Evolutionary conservation across 2,113 vertebrate genomes (phyloP).

Genomic region (Zeus faber): DNA sequence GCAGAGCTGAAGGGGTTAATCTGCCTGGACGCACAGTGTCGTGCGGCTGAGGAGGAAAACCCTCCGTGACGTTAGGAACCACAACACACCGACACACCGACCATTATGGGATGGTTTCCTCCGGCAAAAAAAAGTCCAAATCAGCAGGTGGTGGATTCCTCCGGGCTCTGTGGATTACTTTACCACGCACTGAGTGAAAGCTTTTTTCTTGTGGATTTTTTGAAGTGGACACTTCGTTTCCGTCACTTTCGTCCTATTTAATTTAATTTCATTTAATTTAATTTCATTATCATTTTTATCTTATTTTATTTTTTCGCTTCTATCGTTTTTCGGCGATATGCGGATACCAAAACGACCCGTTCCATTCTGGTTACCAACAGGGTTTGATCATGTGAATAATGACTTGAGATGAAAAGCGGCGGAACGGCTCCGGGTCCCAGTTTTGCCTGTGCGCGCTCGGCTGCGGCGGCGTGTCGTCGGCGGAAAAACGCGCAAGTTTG

Average conservation of each 20-base stretch:
- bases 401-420: slow-evolving; percentile 1
- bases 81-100: too few species aligned
- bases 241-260: too few species aligned
- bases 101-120: too few species aligned
- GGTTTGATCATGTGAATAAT: background rate
- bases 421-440: background rate
- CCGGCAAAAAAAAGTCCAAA: too few species aligned
- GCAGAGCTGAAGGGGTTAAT: too few species aligned
- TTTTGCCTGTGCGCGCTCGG: background rate
- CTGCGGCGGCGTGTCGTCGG: slow-evolving; percentile 61
- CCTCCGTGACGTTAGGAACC: too few species aligned
- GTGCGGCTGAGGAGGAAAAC: too few species aligned
- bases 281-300: background rate
- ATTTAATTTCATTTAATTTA: background rate
- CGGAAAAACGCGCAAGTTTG: slow-evolving; percentile 63
- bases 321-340: slow-evolving; percentile 1
- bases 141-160: too few species aligned
- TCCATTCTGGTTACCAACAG: background rate
- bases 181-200: too few species aligned
- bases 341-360: background rate
- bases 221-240: too few species aligned
- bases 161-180: too few species aligned
- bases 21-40: too few species aligned
- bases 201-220: background rate
- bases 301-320: background rate